Percentiles rank a stretch among this genome's conserved stretches.
These are phyloP conservation scores for Ptilodon capucinus DNA, from an alignment of 2,888 invertebrate genomes.

Conservation along the genomic window DNA sequence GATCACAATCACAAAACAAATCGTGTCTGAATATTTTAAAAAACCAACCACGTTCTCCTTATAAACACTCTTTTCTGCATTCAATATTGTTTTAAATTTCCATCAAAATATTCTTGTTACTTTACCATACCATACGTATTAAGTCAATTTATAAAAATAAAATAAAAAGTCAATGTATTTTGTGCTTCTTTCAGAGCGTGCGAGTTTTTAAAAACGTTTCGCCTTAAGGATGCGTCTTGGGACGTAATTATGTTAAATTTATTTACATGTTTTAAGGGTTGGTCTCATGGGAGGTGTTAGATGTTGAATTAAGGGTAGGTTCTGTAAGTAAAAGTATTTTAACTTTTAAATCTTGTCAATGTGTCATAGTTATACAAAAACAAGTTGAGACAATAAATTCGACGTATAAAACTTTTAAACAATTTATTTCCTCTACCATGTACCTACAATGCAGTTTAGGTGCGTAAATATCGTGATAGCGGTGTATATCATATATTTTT, in stretches of 20 bases:
- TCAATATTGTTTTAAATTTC: constrained; percentile 1
- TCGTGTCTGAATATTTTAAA: too few relatives aligned
- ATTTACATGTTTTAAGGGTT: constrained; percentile 50
- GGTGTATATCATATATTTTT: too few relatives aligned
- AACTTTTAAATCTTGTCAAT: too few relatives aligned
- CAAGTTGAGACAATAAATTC: too few relatives aligned
- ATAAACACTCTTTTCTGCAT: background rate
- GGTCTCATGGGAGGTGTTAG: constrained; percentile 33
- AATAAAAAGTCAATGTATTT: background rate
- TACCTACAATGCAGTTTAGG: too few relatives aligned
- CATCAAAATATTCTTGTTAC: constrained; percentile 6
- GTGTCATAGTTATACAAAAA: too few relatives aligned
- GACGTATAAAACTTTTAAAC: too few relatives aligned
- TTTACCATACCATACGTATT: constrained; percentile 46
- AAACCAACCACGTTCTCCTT: too few relatives aligned
- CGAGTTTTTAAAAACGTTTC: constrained; percentile 2
- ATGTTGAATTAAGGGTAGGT: constrained; percentile 10
- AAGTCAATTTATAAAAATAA: constrained; percentile 29
- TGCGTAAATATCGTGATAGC: too few relatives aligned
- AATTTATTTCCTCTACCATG: too few relatives aligned
- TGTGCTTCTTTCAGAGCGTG: background rate
- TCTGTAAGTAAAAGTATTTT: too few relatives aligned
- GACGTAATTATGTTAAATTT: constrained; percentile 68
- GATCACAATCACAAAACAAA: too few relatives aligned
- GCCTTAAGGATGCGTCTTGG: constrained; percentile 13